Base-by-base conservation (phyloP, 1,140 invertebrate genomes). In the Bombus confusus region DNA sequence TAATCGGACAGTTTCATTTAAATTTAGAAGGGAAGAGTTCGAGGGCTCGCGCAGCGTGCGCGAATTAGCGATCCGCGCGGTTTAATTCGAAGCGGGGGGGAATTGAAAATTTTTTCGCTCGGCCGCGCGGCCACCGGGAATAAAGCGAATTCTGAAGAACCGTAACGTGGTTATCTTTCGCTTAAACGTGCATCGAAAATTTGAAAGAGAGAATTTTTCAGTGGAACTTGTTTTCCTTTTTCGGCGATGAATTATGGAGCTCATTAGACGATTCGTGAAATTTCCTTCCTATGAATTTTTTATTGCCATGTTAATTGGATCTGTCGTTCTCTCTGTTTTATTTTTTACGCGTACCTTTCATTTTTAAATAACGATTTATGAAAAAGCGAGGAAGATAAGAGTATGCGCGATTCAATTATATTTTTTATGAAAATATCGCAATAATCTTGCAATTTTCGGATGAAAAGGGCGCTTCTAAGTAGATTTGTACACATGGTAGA, bases 21-120 rank as follows among this genome's bases (percentile, higher is more conserved):
- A 84, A 84, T 84, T 84, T 77, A 84, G 83, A 72, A 84, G 52
- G 83, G 68, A 79, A 84, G 75, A 79, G 39, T 84, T 80, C 5
- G 76, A 37, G 34, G 66, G 76, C 76, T 85, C 39, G 62, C 72
- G 64, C 62, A 37, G 39, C 74, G 66, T n/a, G 82, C 57, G 68
- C 39, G 76, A 84, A 59, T 78, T 85, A 78, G 68, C 83, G 78
- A 80, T 72, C n/a, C 76, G 68, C 64, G n/a, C 62, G 82, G 39
- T 84, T 84, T 79, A 79, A 84, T 84, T 84, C 66, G 52, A 77
- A 83, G 64, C 6, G 31, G 43, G 25, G n/a, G 37, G 25, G 59
- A 79, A 84, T 79, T 80, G 69, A 72, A 79, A 79, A 79, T 79
- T 78, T 77, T 62, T 62, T 4, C 34, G 13, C n/a, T 18, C 1